Percentiles rank a stretch among this genome's conserved stretches.
Conservation (phyloP, 2,113 vertebrate species). For the Pygathrix nemaeus region DNA sequence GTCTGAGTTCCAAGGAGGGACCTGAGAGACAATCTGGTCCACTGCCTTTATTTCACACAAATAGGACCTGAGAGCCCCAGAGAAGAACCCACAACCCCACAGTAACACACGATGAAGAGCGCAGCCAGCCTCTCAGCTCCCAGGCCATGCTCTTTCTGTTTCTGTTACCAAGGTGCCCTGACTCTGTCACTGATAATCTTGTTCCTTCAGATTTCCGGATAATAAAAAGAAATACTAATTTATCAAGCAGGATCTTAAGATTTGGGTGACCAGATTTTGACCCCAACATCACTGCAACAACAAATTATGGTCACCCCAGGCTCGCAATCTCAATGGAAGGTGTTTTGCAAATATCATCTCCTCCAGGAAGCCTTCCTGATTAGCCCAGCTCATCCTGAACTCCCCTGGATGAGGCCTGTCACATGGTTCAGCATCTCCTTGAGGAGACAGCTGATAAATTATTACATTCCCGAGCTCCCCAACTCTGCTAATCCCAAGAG, state of each 20-base stretch:
- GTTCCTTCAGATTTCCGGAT: background rate
- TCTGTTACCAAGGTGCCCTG: rapidly evolving
- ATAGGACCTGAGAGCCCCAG: background rate
- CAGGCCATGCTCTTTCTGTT: background rate
- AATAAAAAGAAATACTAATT: background rate
- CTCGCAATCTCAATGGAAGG: rapidly evolving
- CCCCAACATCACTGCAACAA: background rate
- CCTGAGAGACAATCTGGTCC: background rate
- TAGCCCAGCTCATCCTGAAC: background rate
- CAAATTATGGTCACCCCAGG: too few relatives aligned
- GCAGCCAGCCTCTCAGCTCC: background rate
- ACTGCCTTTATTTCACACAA: background rate
- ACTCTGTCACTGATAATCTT: background rate
- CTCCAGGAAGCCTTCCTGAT: background rate
- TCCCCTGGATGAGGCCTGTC: background rate
- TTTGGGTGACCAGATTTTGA: background rate
- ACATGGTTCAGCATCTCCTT: background rate
- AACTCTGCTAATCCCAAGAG: background rate
- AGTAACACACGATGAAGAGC: background rate
- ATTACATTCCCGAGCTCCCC: background rate
- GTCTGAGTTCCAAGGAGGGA: background rate
- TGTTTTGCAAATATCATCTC: background rate
- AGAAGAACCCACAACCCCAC: background rate
- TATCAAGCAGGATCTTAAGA: background rate
- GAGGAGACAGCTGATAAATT: background rate